Base-by-base conservation (phyloP, 2,888 invertebrate genomes). In the Eristalis arbustorum region DNA sequence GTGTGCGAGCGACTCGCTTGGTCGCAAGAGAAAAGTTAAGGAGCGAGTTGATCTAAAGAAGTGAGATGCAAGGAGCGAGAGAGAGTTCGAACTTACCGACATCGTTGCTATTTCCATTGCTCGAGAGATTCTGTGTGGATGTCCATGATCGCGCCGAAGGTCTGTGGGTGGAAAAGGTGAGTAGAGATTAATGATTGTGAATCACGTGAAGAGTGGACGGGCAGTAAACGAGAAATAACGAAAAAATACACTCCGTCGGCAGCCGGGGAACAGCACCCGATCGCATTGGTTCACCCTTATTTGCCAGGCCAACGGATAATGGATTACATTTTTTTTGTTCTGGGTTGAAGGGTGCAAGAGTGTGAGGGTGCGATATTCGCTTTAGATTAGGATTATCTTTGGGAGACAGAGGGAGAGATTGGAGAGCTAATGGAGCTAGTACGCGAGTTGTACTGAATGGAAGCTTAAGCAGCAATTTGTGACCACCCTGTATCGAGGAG, bases 61-160 rank as follows among this genome's bases (percentile, higher is more conserved):
- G 6, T 3, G 34, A 78, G 18, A 34, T 75, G 49, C n/a, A n/a
- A n/a, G n/a, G n/a, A n/a, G n/a, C n/a, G n/a, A n/a, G 37, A 23
- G 14, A 63, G 68, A 31, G 3, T 23, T 28, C 2, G 14, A 69
- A 88, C 91, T 89, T 91, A 93, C 93, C 92, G 89, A 92, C 91
- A 89, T 92, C 91, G 89, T 90, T 92, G 76, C 88, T 89, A 67
- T 88, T 81, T 75, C 89, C 89, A 89, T 91, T 91, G 56, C 90
- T 90, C 57, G 92, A 91, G 89, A 96, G 94, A 92, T 96, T 96
- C 88, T 96, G 95, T 89, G 96, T 96, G 71, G 96, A 96, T 25
- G 96, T 95, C 96, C 96, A 97, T 88, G 95, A 95, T 84, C 96
- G 94, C 75, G 94, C 91, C 67, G 92, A 89, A 28, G 91, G 90